phyloP scores from a whole-genome alignment of 2,888 invertebrate genomes.

The Meghimatium bilineatum region DNA sequence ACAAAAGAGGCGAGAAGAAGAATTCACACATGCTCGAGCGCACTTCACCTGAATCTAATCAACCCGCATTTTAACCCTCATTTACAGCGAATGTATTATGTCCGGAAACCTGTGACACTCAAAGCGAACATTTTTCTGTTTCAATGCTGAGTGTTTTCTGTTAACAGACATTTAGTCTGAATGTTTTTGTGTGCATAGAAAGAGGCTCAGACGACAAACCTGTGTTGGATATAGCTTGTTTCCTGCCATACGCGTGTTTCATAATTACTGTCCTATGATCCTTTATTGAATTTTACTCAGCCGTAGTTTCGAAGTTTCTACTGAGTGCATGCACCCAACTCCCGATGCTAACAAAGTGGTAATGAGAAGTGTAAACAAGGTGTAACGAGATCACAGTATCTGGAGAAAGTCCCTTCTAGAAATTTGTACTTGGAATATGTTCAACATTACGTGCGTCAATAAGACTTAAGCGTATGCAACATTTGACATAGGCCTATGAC shows the following conservation, averaged over 20 bases:
- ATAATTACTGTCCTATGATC: slow-evolving; percentile 19
- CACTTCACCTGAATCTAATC: slow-evolving; percentile 14
- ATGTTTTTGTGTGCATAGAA: not conserved
- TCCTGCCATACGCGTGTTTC: slow-evolving; percentile 7
- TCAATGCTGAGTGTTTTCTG: not conserved
- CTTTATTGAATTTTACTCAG: not conserved
- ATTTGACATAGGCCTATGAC: too few relatives aligned
- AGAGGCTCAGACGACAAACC: not conserved
- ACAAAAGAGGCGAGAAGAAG: not conserved
- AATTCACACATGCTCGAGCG: not conserved
- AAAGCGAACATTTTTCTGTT: not conserved
- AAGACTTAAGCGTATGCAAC: too few relatives aligned
- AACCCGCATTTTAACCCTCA: slow-evolving; percentile 21
- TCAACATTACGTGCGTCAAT: too few relatives aligned
- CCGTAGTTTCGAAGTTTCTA: not conserved
- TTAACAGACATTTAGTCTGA: slow-evolving; percentile 3
- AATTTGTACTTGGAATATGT: too few relatives aligned
- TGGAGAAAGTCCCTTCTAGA: too few relatives aligned
- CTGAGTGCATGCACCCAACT: not conserved
- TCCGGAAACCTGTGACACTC: slow-evolving; percentile 2
- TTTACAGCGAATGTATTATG: not conserved
- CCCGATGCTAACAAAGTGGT: too few relatives aligned
- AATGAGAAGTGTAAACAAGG: too few relatives aligned
- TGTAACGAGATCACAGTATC: too few relatives aligned
- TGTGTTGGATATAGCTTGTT: slow-evolving; percentile 1